Percentiles rank a stretch among this genome's conserved stretches.
phyloP scores from a whole-genome alignment of 35 echinoderm and acorn worm genomes.

The Ophioderma brevispina region DNA sequence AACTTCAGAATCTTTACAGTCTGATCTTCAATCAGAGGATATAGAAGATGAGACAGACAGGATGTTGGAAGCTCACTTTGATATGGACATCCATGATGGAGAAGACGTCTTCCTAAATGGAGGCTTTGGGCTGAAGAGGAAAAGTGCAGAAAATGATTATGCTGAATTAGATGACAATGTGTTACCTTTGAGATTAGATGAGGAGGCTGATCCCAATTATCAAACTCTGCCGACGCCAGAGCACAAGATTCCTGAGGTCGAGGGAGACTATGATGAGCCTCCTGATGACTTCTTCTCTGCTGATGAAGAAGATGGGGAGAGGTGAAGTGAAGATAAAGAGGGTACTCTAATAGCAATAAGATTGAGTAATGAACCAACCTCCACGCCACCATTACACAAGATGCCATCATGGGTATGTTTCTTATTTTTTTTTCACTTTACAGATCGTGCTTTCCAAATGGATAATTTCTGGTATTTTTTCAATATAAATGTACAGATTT shows the following conservation, averaged over 20 bases:
- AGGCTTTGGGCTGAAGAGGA: background rate
- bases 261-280: conserved; percentile 66
- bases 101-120: background rate
- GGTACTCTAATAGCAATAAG: background rate
- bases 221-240: conserved; percentile 11
- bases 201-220: background rate
- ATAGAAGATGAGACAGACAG: background rate
- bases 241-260: conserved; percentile 5
- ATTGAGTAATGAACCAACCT: background rate
- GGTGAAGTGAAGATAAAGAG: background rate
- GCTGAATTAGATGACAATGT: conserved; percentile 10
- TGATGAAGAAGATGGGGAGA: conserved; percentile 15
- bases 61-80: conserved; percentile 1
- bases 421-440: too few relatives aligned
- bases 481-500: too few relatives aligned
- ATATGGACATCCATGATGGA: conserved; percentile 23
- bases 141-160: background rate
- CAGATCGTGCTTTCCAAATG: too few relatives aligned
- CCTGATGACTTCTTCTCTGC: conserved; percentile 48
- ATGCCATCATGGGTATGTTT: conserved; percentile 39
- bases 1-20: conserved; percentile 12
- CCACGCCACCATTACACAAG: conserved; percentile 13
- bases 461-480: too few relatives aligned
- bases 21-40: background rate
- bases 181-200: background rate